Evolutionary conservation across 2,888 invertebrate species (phyloP).

Genomic region (Miltochrista miniata): DNA sequence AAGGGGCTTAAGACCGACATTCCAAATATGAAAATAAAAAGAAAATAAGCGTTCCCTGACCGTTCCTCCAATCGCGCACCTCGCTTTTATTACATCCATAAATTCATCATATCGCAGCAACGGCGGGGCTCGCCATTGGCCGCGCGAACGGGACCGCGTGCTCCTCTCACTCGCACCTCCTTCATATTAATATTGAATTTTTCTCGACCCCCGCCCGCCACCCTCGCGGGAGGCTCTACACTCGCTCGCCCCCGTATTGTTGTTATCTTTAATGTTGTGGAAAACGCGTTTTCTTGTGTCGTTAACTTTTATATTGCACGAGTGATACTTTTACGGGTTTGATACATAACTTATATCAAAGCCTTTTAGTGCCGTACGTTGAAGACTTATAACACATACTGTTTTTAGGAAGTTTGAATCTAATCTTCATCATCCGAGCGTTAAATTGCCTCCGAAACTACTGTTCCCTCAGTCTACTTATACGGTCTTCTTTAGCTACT

Average conservation of each 20-base stretch:
- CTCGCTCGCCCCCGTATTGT: constrained; percentile 83
- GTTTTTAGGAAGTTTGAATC: neutral
- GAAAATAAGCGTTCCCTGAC: constrained; percentile 82
- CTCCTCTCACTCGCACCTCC: constrained; percentile 85
- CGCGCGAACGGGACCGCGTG: constrained; percentile 77
- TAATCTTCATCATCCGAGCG: neutral
- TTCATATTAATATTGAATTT: constrained; percentile 93
- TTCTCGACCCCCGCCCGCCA: constrained; percentile 84
- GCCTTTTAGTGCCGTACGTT: constrained; percentile 32
- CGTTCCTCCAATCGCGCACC: constrained; percentile 86
- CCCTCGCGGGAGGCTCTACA: constrained; percentile 82
- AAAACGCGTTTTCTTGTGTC: constrained; percentile 85
- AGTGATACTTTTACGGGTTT: constrained; percentile 82
- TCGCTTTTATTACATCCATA: constrained; percentile 92
- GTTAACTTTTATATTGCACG: constrained; percentile 84
- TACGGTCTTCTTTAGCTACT: too few species aligned
- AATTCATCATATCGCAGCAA: constrained; percentile 89
- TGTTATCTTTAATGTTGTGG: constrained; percentile 85
- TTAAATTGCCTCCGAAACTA: neutral
- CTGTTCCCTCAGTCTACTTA: neutral
- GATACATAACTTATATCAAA: constrained; percentile 75
- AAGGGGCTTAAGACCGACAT: constrained; percentile 72
- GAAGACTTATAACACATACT: constrained; percentile 1
- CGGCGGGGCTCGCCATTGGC: constrained; percentile 82
- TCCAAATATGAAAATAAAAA: constrained; percentile 83